Base-by-base conservation (phyloP, 2,888 invertebrate species). In the Platycnemis pennipes region DNA sequence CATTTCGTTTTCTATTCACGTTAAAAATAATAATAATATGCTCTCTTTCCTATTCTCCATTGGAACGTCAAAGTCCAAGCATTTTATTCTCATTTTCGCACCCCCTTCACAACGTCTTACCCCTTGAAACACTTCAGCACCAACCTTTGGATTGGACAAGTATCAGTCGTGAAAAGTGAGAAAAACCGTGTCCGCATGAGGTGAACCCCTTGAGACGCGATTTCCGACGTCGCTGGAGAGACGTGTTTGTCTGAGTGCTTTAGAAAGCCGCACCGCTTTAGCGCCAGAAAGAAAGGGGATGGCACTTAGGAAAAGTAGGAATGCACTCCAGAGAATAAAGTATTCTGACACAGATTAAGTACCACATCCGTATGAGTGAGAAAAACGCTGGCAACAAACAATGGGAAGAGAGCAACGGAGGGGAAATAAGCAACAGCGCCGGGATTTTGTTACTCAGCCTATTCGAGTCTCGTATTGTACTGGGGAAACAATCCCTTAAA, bases 321-420 rank as follows among this genome's bases (percentile, higher is more conserved):
- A 37, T 37, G 11, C 31, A 37, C 77, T 77, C 31, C 13, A 31
- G 77, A 37, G 77, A 77, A 77, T 77, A 2, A 37, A 77, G 77
- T 5, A 77, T 77, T 77, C 77, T 77, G 77, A 77, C 37, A 77
- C 77, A 77, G 77, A 77, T 77, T 77, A 77, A 37, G 77, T 3
- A 77, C 37, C 37, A 13, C 31, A 11, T 4, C 77, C 37, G 11
- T 5, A 31, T 13, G 77, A 37, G 77, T 37, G 2, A 77, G 16
- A 77, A 77, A 77, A 77, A 37, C 8, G 16, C 77, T 31, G 11
- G 77, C 31, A 16, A 7, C 77, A n/a, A 63, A 26, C 5, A 63
- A 26, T 26, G 2, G 77, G 4, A 77, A 77, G 16, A 77, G 11
- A 31, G 11, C 37, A 4, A 63, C 11, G 37, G 63, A 37, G 31